phyloP scores from a whole-genome alignment of 2,888 invertebrate genomes.

The Yponomeuta sedellus region DNA sequence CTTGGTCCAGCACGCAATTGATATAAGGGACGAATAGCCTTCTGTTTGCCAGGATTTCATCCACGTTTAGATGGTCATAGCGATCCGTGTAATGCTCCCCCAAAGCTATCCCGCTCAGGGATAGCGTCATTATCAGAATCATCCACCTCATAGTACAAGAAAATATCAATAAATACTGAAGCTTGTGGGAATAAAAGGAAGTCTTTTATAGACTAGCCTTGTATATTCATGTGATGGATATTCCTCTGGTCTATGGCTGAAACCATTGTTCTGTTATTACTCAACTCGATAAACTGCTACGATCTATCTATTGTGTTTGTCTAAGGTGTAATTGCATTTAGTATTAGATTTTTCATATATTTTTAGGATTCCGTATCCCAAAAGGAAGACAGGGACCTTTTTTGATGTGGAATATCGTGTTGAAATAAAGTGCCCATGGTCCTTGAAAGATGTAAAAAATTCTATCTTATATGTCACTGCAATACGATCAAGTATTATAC shows the following conservation, averaged over 20 bases:
- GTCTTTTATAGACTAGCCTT: not conserved
- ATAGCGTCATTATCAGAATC: slow-evolving; percentile 22
- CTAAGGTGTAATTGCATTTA: slow-evolving; percentile 10
- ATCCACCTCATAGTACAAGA: slow-evolving; percentile 38
- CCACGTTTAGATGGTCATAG: slow-evolving; percentile 82
- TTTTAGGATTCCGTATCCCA: not conserved
- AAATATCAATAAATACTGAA: not conserved
- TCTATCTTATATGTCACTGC: too few relatives aligned
- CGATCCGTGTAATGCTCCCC: slow-evolving; percentile 75
- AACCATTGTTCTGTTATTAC: slow-evolving; percentile 27
- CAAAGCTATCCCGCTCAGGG: slow-evolving; percentile 18
- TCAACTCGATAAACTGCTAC: slow-evolving; percentile 13
- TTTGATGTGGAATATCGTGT: too few relatives aligned
- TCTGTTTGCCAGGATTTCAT: slow-evolving; percentile 80
- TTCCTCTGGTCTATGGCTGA: not conserved
- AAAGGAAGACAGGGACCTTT: too few relatives aligned
- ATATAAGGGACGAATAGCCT: slow-evolving; percentile 80
- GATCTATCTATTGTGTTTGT: slow-evolving; percentile 11
- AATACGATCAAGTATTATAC: too few relatives aligned
- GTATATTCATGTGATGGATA: not conserved
- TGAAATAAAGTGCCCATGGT: too few relatives aligned
- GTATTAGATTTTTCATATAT: slow-evolving; percentile 14
- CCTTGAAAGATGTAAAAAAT: too few relatives aligned
- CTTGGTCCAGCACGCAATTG: slow-evolving; percentile 79
- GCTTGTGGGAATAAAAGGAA: not conserved